phyloP scores from a whole-genome alignment of 1,140 invertebrate genomes.

The Pararge aegeria region DNA sequence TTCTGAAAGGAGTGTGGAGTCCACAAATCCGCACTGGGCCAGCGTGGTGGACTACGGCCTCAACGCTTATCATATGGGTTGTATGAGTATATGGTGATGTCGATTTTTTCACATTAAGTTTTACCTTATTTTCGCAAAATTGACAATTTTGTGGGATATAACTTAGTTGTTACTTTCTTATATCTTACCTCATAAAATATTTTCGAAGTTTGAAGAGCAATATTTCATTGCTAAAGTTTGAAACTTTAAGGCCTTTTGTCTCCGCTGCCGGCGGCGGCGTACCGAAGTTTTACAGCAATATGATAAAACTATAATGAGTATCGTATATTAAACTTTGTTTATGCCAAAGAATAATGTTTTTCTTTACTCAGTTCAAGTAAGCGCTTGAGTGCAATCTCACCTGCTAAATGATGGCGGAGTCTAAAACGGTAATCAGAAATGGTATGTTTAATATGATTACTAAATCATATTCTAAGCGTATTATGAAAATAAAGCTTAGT shows the following conservation, averaged over 20 bases:
- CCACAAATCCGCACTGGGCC: no score
- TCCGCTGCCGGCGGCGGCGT: not conserved
- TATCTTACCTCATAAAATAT: not conserved
- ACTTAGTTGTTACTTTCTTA: not conserved
- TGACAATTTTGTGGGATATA: not conserved
- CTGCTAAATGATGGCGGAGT: no score
- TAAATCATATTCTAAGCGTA: no score
- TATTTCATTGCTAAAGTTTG: slow-evolving; percentile 3
- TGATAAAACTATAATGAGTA: not conserved
- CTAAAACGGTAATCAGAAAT: no score
- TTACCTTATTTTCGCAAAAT: not conserved
- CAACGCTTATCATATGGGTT: no score
- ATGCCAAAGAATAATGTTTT: no score
- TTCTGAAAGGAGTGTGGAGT: no score
- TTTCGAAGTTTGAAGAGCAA: not conserved
- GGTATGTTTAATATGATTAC: no score
- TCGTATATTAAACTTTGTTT: not conserved
- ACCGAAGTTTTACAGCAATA: not conserved
- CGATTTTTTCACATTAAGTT: not conserved
- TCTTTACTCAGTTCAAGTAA: no score
- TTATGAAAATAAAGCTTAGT: no score
- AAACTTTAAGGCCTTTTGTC: slow-evolving; percentile 3
- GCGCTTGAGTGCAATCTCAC: no score
- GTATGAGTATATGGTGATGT: not conserved
- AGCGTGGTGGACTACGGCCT: no score